Evolutionary conservation across 2,113 vertebrate genomes (phyloP).

Genomic region (Scomber colias): DNA sequence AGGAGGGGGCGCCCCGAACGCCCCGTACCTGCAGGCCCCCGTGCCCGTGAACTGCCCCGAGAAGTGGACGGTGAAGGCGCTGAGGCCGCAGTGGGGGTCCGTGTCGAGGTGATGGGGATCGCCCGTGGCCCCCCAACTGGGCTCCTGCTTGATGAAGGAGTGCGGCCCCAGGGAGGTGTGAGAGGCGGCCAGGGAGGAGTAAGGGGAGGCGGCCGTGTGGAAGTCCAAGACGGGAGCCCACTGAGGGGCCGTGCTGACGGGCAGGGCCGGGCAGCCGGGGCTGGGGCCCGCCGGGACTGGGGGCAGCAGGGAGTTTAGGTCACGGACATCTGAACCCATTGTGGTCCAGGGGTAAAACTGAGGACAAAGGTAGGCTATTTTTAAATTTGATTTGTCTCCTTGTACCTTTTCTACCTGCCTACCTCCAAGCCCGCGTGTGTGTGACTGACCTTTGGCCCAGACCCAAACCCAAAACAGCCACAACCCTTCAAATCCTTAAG

Average conservation of each 20-base stretch:
- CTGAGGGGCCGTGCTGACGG: constrained; percentile 92
- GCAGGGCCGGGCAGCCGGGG: constrained; percentile 88
- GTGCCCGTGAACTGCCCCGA: constrained; percentile 97
- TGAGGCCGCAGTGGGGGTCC: constrained; percentile 93
- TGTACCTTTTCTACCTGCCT: not conserved
- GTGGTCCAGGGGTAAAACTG: constrained; percentile 38
- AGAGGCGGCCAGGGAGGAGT: constrained; percentile 88
- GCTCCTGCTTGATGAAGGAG: constrained; percentile 99
- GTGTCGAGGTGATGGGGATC: constrained; percentile 93
- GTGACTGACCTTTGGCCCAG: not conserved
- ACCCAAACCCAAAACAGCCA: constrained; percentile 3
- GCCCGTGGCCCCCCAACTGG: constrained; percentile 90
- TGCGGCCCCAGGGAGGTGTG: constrained; percentile 91
- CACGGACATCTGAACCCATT: constrained; percentile 95
- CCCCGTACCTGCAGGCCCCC: constrained; percentile 94
- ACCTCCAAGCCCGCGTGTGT: not conserved
- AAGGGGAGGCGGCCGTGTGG: constrained; percentile 89
- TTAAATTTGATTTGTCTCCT: constrained; percentile 8
- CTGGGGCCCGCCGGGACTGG: constrained; percentile 88
- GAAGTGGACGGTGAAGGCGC: constrained; percentile 98
- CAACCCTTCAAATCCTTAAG: constrained; percentile 14
- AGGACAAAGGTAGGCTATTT: constrained; percentile 38
- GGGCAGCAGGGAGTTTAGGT: constrained; percentile 93
- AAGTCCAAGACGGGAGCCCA: constrained; percentile 97
- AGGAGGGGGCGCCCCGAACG: constrained; percentile 87